Percentiles rank a stretch among this genome's conserved stretches.
Evolutionary conservation across 1,140 invertebrate species (phyloP).

Genomic region (Polypedilum pembai): DNA sequence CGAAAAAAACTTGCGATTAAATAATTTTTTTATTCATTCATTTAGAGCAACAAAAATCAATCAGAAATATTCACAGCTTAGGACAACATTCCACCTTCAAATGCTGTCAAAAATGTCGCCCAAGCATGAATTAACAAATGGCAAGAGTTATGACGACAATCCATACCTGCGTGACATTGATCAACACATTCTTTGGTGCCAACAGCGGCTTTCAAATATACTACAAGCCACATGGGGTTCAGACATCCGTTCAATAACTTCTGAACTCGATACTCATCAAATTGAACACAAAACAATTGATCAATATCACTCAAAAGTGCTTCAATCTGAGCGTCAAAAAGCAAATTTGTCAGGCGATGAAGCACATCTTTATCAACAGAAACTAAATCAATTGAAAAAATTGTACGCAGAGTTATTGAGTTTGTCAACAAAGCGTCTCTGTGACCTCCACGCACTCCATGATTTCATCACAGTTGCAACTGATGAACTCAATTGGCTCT

Average conservation of each 20-base stretch:
- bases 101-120: conserved; percentile 70
- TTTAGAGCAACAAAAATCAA: conserved; percentile 79
- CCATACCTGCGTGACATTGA: conserved; percentile 75
- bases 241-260: conserved; percentile 74
- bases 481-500: conserved; percentile 86
- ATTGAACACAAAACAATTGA: conserved; percentile 83
- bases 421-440: conserved; percentile 72
- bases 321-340: conserved; percentile 48
- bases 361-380: conserved; percentile 72
- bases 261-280: conserved; percentile 75
- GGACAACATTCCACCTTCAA: conserved; percentile 71
- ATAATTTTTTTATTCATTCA: conserved; percentile 32
- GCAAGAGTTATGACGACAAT: conserved; percentile 80
- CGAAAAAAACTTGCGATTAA: conserved; percentile 21
- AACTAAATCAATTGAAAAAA: conserved; percentile 76
- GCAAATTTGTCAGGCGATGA: conserved; percentile 78
- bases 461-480: conserved; percentile 90
- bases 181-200: conserved; percentile 85
- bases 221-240: conserved; percentile 83
- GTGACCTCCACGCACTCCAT: conserved; percentile 77
- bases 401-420: conserved; percentile 75
- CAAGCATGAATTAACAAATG: conserved; percentile 72
- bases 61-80: conserved; percentile 73
- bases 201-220: conserved; percentile 75
- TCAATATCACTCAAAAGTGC: conserved; percentile 78